phyloP scores from a whole-genome alignment of 1,140 invertebrate genomes.

The Trialeurodes vaporariorum region DNA sequence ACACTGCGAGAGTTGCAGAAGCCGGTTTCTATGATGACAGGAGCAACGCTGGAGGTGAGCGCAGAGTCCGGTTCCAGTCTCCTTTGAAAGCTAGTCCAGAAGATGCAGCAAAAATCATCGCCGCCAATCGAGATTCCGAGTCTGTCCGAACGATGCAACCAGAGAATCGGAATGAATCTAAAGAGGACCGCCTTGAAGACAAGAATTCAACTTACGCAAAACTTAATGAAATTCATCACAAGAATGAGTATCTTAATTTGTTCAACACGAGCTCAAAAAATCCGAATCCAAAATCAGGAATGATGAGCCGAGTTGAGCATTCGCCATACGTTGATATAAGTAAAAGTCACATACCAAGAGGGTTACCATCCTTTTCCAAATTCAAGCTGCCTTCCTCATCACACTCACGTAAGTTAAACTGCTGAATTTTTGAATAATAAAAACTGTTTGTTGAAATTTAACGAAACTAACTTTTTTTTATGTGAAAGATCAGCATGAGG shows the following conservation, averaged over 20 bases:
- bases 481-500: no score
- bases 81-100: background rate
- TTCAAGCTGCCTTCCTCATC: background rate
- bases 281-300: background rate
- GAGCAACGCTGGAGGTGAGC: background rate
- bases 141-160: background rate
- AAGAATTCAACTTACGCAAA: background rate
- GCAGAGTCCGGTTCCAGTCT: background rate
- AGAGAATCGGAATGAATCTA: background rate
- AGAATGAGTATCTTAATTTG: background rate
- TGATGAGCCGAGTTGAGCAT: background rate
- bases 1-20: background rate
- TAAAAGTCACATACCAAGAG: background rate
- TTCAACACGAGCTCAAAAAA: background rate
- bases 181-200: background rate
- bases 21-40: background rate
- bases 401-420: background rate
- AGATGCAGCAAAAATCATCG: background rate
- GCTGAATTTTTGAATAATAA: no score
- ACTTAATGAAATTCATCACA: background rate
- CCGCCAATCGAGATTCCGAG: background rate
- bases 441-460: no score
- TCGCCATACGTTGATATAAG: background rate
- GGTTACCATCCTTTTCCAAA: background rate
- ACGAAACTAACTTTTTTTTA: no score